Percentiles rank a stretch among this genome's conserved stretches.
Evolutionary conservation across 2,113 vertebrate genomes (phyloP).

Genomic region (cattle (Bos taurus)): ARS-UCD2.0 NC_037334.1:3996001-3996500

Average conservation of each 20-base stretch:
- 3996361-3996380: not conserved
- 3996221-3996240: slow-evolving; percentile 97
- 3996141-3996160: not conserved
- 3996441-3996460: not conserved
- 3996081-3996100: not conserved
- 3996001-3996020: not conserved
- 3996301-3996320: slow-evolving; percentile 97
- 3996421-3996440: not conserved
- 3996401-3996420: not conserved
- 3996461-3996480: not conserved
- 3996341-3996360: not conserved
- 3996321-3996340: slow-evolving; percentile 69
- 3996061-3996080: not conserved
- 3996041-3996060: not conserved
- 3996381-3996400: not conserved
- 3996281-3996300: slow-evolving; percentile 98
- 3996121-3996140: rapidly evolving
- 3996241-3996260: slow-evolving; percentile 97
- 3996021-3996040: not conserved
- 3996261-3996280: slow-evolving; percentile 97
- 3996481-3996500: not conserved
- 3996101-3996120: not conserved
- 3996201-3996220: slow-evolving; percentile 90
- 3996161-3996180: not conserved
- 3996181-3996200: not conserved